phyloP scores from a whole-genome alignment of 2,113 vertebrate species.

The Theropithecus gelada region DNA sequence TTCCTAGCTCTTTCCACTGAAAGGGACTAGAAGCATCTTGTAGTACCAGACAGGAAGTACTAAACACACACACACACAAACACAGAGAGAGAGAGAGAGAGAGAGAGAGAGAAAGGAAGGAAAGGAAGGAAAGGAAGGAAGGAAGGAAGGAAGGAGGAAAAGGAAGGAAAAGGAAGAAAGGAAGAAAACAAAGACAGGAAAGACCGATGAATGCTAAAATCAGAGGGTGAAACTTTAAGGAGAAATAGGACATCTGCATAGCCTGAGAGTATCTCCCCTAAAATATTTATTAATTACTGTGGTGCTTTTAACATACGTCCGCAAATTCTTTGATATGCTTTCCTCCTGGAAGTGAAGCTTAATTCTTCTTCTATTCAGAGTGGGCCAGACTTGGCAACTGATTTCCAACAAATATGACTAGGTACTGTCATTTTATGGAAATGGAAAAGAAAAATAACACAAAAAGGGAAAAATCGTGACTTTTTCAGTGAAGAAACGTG shows the following conservation, averaged over 20 bases:
- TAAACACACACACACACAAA: background rate
- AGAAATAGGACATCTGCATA: background rate
- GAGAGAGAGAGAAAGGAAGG: fast-evolving
- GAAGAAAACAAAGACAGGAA: background rate
- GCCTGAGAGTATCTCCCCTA: background rate
- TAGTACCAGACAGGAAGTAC: background rate
- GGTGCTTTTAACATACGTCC: background rate
- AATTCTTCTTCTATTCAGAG: background rate
- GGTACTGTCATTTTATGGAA: background rate
- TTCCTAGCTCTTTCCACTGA: background rate
- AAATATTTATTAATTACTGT: background rate
- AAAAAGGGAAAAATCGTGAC: background rate
- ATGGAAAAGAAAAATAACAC: background rate
- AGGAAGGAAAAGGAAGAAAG: too few relatives aligned
- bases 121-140: too few relatives aligned
- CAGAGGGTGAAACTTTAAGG: background rate
- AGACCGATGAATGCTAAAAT: background rate
- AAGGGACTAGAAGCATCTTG: background rate
- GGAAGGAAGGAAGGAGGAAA: too few relatives aligned
- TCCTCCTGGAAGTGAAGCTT: background rate
- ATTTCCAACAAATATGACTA: background rate
- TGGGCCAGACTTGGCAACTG: background rate
- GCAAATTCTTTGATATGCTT: background rate
- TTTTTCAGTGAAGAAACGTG: background rate
- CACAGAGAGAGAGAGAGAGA: too few relatives aligned